Evolutionary conservation across 2,888 invertebrate species (phyloP).

Genomic region (Noctua pronuba): DNA sequence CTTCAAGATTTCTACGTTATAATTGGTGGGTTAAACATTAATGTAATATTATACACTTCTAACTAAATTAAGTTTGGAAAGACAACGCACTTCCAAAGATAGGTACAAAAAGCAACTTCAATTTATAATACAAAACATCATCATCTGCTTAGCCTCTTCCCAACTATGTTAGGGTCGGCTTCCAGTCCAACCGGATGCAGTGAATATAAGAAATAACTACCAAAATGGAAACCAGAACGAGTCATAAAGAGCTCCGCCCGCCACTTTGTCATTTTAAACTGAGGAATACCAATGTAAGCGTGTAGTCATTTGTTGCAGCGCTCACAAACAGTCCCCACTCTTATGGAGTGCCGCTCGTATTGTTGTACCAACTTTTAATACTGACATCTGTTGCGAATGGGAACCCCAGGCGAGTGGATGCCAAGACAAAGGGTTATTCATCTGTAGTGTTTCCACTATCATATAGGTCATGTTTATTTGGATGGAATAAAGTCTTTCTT

Average conservation of each 20-base stretch:
- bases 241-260: neutral
- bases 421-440: conserved; percentile 9
- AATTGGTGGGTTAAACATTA: too few species aligned
- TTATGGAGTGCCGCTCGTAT: neutral
- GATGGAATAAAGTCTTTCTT: too few species aligned
- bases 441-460: conserved; percentile 1
- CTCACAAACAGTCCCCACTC: neutral
- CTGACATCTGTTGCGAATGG: conserved; percentile 32
- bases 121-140: neutral
- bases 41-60: neutral
- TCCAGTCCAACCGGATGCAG: neutral
- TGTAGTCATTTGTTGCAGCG: conserved; percentile 23
- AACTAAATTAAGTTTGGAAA: neutral
- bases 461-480: neutral
- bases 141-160: neutral
- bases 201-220: neutral
- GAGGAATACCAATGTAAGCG: conserved; percentile 2
- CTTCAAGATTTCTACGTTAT: neutral
- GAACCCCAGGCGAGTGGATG: neutral
- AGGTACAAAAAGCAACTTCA: neutral
- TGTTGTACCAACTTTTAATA: conserved; percentile 29
- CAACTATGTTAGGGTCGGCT: neutral
- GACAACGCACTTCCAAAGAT: neutral
- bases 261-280: conserved; percentile 12
- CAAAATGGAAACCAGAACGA: neutral